phyloP scores from a whole-genome alignment of 2,797 vertebrate genomes.

The Tenualosa thibaudeaui region DNA sequence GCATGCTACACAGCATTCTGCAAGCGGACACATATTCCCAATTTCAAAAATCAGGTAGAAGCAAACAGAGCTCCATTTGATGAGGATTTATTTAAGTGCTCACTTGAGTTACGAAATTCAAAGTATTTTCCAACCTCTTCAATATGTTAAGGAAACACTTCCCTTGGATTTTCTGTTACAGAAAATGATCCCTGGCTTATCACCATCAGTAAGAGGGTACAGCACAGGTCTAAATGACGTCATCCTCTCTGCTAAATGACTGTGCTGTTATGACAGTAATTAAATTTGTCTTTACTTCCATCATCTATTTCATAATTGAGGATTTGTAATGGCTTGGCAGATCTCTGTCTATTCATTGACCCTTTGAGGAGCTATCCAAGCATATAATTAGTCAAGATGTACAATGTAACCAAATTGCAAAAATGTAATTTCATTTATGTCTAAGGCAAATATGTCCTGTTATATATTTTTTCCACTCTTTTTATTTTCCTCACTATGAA shows the following conservation, averaged over 20 bases:
- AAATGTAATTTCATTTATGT: neutral
- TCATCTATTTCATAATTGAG: slow-evolving; percentile 31
- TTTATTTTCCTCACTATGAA: neutral
- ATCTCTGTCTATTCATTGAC: slow-evolving; percentile 25
- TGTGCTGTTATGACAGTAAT: slow-evolving; percentile 19
- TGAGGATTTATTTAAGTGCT: neutral
- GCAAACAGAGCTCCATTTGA: neutral
- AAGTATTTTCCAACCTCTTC: neutral
- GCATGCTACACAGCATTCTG: neutral
- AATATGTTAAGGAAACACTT: neutral
- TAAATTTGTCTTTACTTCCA: slow-evolving; percentile 37
- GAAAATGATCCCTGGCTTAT: neutral
- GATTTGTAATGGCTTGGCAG: slow-evolving; percentile 30
- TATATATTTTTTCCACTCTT: neutral
- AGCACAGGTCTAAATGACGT: neutral
- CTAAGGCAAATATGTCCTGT: neutral
- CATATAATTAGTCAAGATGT: slow-evolving; percentile 36
- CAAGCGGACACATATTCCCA: too few species aligned
- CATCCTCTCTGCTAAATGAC: neutral
- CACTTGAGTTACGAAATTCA: too few species aligned
- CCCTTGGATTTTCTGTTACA: neutral
- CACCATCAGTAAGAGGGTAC: neutral
- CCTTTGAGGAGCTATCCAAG: slow-evolving; percentile 12
- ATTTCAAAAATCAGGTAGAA: neutral
- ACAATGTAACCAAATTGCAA: neutral